Conservation (phyloP, 1,140 invertebrate species). For the Orius insidiosus region DNA sequence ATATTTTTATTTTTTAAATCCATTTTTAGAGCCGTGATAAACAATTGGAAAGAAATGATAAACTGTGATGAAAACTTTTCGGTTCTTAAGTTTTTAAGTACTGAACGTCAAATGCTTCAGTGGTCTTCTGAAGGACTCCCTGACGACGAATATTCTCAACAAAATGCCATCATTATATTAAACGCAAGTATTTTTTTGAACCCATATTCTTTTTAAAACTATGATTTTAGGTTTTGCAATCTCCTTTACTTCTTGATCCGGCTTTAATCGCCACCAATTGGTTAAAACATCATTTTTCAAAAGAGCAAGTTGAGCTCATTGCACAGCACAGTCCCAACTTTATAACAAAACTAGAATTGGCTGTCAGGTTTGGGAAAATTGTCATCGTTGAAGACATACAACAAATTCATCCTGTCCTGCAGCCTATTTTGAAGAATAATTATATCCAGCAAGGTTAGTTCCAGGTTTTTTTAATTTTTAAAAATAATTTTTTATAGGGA, state of each 20-base stretch:
- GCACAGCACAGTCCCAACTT: conserved; percentile 66
- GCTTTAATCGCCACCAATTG: conserved; percentile 68
- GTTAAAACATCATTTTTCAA: conserved; percentile 54
- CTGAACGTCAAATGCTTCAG: no score
- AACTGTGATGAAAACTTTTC: not conserved
- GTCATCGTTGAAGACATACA: conserved; percentile 71
- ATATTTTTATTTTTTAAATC: no score
- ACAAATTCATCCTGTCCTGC: conserved; percentile 43
- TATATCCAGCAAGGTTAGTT: conserved; percentile 41
- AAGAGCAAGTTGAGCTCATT: conserved; percentile 49
- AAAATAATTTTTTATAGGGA: conserved; percentile 22
- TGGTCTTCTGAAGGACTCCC: no score
- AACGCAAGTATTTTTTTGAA: not conserved
- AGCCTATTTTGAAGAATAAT: conserved; percentile 47
- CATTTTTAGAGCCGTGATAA: no score
- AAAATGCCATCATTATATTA: no score
- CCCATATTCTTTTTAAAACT: conserved; percentile 9
- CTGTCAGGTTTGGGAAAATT: conserved; percentile 83
- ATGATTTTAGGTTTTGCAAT: conserved; percentile 28
- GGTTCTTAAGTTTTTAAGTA: no score
- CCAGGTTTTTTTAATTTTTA: conserved; percentile 1
- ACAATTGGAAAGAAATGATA: conserved; percentile 9
- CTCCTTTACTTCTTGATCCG: conserved; percentile 75
- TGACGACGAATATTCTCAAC: no score
- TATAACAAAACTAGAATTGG: conserved; percentile 66